Evolutionary conservation across 2,888 invertebrate genomes (phyloP).

Genomic region (Pandemis heparana): DNA sequence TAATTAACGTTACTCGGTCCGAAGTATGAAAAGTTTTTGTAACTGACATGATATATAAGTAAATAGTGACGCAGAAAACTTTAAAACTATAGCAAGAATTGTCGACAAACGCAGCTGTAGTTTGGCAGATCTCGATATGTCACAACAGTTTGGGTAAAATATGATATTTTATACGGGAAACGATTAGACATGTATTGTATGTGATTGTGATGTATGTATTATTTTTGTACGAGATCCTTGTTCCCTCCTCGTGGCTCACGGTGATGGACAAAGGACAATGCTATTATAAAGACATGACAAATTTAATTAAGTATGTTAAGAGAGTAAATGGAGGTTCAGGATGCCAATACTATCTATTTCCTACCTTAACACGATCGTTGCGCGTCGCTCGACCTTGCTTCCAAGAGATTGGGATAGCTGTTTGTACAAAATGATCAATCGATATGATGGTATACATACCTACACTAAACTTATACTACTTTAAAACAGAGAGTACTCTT

Average conservation of each 20-base stretch:
- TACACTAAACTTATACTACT: neutral
- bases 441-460: neutral
- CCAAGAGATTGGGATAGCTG: neutral
- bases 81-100: slow-evolving; percentile 1
- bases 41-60: neutral
- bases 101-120: neutral
- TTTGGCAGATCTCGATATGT: slow-evolving; percentile 46
- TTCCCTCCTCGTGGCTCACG: slow-evolving; percentile 66
- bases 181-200: slow-evolving; percentile 22
- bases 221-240: slow-evolving; percentile 63
- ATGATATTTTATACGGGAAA: slow-evolving; percentile 47
- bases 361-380: neutral
- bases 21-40: neutral
- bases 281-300: slow-evolving; percentile 6
- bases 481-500: slow-evolving; percentile 21
- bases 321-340: neutral
- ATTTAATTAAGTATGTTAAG: slow-evolving; percentile 3
- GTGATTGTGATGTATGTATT: slow-evolving; percentile 51
- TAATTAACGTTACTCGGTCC: neutral
- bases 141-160: slow-evolving; percentile 50
- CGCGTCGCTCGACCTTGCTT: neutral
- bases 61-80: neutral
- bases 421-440: slow-evolving; percentile 19
- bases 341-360: neutral
- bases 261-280: slow-evolving; percentile 50